phyloP scores from a whole-genome alignment of 64 coral and sea anemone genomes.

The Actinia equina region DNA sequence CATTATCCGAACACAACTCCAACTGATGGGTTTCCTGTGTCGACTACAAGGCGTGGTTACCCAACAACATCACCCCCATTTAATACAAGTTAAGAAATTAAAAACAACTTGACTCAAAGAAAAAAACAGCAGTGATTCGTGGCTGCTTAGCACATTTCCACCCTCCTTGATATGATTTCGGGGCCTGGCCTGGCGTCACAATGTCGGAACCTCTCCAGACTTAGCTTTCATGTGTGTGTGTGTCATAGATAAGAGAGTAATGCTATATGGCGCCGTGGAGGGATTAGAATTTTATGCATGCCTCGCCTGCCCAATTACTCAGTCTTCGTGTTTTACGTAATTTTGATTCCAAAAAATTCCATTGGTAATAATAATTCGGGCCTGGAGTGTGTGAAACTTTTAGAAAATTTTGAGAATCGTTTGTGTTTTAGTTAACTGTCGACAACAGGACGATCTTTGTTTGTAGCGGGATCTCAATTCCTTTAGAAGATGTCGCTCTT shows the following conservation, averaged over 20 bases:
- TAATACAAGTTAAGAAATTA: background rate
- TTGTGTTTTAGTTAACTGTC: background rate
- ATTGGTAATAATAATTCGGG: background rate
- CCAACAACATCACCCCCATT: background rate
- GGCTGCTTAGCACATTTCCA: background rate
- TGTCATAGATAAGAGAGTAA: background rate
- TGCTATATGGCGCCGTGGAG: background rate
- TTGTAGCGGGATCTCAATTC: background rate
- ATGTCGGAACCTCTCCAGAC: slow-evolving; percentile 12
- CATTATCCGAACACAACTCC: background rate
- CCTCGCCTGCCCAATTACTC: background rate
- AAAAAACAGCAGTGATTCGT: background rate
- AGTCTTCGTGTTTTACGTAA: background rate
- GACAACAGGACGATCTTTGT: background rate
- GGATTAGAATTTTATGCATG: slow-evolving; percentile 10
- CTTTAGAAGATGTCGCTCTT: background rate
- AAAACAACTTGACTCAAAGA: background rate
- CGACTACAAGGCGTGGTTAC: background rate
- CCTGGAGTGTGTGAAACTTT: background rate
- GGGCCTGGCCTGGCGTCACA: background rate
- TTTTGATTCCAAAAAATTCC: background rate
- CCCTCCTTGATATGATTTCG: background rate
- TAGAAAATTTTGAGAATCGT: background rate
- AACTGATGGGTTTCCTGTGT: background rate
- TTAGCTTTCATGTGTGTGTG: background rate